Evolutionary conservation across 2,113 vertebrate species (phyloP).

Genomic region (Sclerurus mexicanus): DNA sequence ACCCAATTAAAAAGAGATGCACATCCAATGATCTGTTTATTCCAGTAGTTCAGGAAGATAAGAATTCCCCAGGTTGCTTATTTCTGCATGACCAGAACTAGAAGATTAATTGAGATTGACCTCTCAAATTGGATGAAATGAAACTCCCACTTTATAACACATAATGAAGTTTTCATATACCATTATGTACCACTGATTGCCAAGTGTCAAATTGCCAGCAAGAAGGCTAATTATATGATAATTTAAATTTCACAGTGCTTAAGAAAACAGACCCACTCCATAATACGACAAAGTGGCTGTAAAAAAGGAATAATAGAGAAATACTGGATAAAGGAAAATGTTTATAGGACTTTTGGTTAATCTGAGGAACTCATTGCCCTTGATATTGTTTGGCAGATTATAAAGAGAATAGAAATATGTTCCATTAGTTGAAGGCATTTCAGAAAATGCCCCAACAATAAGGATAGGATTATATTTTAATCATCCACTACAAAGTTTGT

Average conservation of each 20-base stretch:
- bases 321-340: neutral
- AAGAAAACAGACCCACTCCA: neutral
- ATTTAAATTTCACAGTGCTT: neutral
- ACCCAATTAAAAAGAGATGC: neutral
- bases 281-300: neutral
- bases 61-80: neutral
- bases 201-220: neutral
- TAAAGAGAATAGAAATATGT: neutral
- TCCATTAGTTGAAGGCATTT: neutral
- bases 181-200: neutral
- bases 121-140: neutral
- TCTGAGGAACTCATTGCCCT: neutral
- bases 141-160: neutral
- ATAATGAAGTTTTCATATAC: neutral
- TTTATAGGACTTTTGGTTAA: neutral
- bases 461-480: neutral
- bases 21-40: neutral
- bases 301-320: neutral
- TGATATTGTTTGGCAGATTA: neutral
- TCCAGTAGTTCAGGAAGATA: neutral
- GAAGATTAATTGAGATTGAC: neutral
- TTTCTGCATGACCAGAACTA: neutral
- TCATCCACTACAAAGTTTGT: neutral
- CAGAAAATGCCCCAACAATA: neutral
- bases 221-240: neutral